Evolutionary conservation across 2,113 vertebrate species (phyloP), one percentile per base, ranked within the genome.

Genomic region (Pao palembangensis): DNA sequence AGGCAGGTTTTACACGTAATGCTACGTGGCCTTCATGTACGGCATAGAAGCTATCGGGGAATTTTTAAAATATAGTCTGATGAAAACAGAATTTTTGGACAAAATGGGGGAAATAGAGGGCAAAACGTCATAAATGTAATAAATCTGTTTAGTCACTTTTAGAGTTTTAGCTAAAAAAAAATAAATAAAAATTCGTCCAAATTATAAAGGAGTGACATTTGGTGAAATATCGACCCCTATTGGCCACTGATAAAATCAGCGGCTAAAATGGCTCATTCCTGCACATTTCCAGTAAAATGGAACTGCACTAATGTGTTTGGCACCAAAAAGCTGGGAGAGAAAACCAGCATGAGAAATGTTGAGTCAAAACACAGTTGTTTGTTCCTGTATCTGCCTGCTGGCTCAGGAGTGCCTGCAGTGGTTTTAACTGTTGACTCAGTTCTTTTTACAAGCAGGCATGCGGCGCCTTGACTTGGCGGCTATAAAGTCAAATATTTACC

Each of bases 401-500:
- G 71, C 72, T 20, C 41, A 42, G 73, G 77, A 64, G 44, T n/a
- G n/a, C 63, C 48, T 56, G 68, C 6, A 5, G 31, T 44, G 64
- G 17, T 58, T 76, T 64, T 60, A 69, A 67, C 21, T 31, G 51
- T 38, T 57, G 54, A 71, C 58, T 51, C 34, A 31, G 42, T 38
- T 38, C 13, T 14, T 28, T 67, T 75, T 63, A 79, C 17, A 1
- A 23, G 31, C 64, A 41, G 25, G 42, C 67, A 46, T 57, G 43
- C n/a, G n/a, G n/a, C n/a, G n/a, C 42, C 48, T 34, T 44, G 48
- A 25, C 31, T 19, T 19, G 25, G 25, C 51, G 38, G 54, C 63
- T 44, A 16, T 55, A 65, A 51, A 52, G 41, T 78, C 74, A 55
- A 23, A 68, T 73, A 65, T 79, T 64, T 68, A 18, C 18, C 16